These are phyloP conservation scores for Neomicropteryx cornuta DNA, from an alignment of 1,140 invertebrate genomes.

Conservation along the genomic window DNA sequence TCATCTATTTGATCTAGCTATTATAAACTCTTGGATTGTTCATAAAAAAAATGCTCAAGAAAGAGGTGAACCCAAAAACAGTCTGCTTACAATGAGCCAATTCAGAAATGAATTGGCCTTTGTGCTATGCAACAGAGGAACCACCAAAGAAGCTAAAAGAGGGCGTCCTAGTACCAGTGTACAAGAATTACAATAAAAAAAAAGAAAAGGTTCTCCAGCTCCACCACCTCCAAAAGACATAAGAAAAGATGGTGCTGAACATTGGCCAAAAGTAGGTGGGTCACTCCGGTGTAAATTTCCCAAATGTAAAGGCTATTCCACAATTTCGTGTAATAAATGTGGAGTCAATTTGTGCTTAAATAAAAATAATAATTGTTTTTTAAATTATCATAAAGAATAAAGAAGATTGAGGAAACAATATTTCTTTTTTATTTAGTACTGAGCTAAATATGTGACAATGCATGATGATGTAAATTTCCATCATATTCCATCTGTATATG, in stretches of 20 bases:
- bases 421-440: slow-evolving; percentile 5
- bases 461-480: slow-evolving; percentile 2
- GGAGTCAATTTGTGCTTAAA: slow-evolving; percentile 18
- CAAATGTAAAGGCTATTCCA: slow-evolving; percentile 19
- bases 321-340: slow-evolving; percentile 18
- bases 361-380: slow-evolving; percentile 23
- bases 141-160: slow-evolving; percentile 18
- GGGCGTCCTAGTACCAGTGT: slow-evolving; percentile 15
- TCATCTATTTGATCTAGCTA: slow-evolving; percentile 3
- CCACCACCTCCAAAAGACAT: slow-evolving; percentile 18
- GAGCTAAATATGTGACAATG: slow-evolving; percentile 5
- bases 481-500: too few species aligned
- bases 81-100: slow-evolving; percentile 16
- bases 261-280: slow-evolving; percentile 18
- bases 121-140: slow-evolving; percentile 15
- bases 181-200: slow-evolving; percentile 15
- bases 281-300: slow-evolving; percentile 19
- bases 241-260: slow-evolving; percentile 17
- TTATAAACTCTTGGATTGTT: slow-evolving; percentile 7
- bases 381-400: slow-evolving; percentile 10
- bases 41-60: slow-evolving; percentile 16
- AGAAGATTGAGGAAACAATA: slow-evolving; percentile 3
- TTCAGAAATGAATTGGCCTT: slow-evolving; percentile 18
- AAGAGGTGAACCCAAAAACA: slow-evolving; percentile 14
- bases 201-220: slow-evolving; percentile 16